Base-by-base conservation (phyloP, 2,888 invertebrate species). In the Phyto melanocephala region DNA sequence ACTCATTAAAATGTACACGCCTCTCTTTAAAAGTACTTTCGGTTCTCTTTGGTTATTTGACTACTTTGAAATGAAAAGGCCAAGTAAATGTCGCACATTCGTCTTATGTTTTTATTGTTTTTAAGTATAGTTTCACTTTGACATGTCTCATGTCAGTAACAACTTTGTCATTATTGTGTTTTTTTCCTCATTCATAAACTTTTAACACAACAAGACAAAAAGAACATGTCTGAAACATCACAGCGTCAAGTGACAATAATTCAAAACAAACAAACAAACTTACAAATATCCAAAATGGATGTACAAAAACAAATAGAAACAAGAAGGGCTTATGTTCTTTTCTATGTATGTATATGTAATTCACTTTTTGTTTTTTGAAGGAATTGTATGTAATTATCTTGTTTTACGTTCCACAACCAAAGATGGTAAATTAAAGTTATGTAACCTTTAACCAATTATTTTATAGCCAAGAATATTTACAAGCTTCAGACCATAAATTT, bases 241-340 rank as follows among this genome's bases (percentile, higher is more conserved):
- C 3, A 40, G 7, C 28, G 7, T 24, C 11, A 2, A 62, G 17
- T 10, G 20, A 42, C 40, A 58, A 37, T 37, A 35, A 50, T 20
- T 65, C 35, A 54, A 54, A 40, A 37, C 17, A 68, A 54, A 54
- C 54, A 24, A n/a, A n/a, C n/a, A n/a, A n/a, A n/a, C n/a, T n/a
- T n/a, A n/a, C n/a, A n/a, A 22, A 28, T 24, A 24, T 40, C 52
- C 24, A 52, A 68, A 54, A 54, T 24, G 24, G 15, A 24, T 24
- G 22, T 17, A 10, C n/a, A 42, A 10, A 28, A 22, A 52, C 6
- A 22, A 50, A n/a, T 15, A 58, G 35, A 54, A 54, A 28, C 20
- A 28, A 45, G 50, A 15, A 56, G 47, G 22, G 28, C 56, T 58
- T 50, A 63, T 33, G 42, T 54, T 28, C 24, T 28, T 50, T 50